Base-by-base conservation (phyloP, 1,140 invertebrate species). In the Heliconius melpomene region DNA sequence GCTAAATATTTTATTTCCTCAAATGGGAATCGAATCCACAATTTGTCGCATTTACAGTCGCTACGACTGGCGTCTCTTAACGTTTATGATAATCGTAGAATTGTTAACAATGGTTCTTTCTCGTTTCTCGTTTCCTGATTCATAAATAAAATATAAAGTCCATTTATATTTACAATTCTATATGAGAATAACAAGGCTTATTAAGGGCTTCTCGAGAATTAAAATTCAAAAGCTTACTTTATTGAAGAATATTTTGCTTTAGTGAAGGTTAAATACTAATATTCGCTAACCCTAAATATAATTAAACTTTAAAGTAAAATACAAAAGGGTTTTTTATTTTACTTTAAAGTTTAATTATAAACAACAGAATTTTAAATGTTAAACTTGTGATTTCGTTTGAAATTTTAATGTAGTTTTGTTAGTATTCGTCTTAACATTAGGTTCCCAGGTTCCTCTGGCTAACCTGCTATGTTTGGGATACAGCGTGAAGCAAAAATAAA, bases 111-210 rank as follows among this genome's bases (percentile, higher is more conserved):
- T 66, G 13, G n/a, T 66, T 29, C 11, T 13, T 7, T 66, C 23
- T 26, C 11, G 23, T 66, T 66, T 66, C 23, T 26, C 11, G 11
- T 66, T 66, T 66, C 13, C 60, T 26, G n/a, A 13, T 66, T 66
- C 60, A 66, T 29, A 66, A 66, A 66, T 66, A 66, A 66, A 66
- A 66, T 66, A 66, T 66, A 29, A 66, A 13, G 1, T n/a, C 11
- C 26, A 66, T 66, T 66, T 66, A 29, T 66, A 79, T 79, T 79
- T 54, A 52, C 73, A 79, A 72, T 26, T 26, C 60, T 66, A 66
- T 50, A 79, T 75, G 57, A 75, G 46, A 79, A 72, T 75, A 75
- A 79, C 74, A 74, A 60, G 78, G 73, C 78, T 54, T 79, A 79
- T 79, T 79, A 75, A 32, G 73, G 60, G 23, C 26, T 66, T 38